A percentile compares a stretch with the other conserved stretches of the same genome.
phyloP scores from a whole-genome alignment of 2,797 vertebrate species.

The Cossypha niveicapilla region DNA sequence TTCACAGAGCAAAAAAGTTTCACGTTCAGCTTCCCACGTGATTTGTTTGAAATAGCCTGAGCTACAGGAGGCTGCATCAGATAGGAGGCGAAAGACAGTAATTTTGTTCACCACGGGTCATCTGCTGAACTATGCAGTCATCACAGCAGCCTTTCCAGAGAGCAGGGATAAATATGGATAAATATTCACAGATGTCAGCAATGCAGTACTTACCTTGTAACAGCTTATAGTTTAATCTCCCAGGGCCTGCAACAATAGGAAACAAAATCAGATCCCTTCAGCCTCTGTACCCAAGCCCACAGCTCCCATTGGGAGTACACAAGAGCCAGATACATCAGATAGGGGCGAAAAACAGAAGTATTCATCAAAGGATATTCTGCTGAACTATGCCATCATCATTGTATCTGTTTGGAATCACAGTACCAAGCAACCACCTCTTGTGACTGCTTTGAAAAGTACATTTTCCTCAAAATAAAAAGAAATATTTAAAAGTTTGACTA shows the following conservation, averaged over 20 bases:
- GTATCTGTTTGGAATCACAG: not conserved
- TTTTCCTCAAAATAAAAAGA: not conserved
- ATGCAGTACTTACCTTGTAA: not conserved
- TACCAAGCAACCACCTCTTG: fast-evolving
- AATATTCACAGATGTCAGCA: not conserved
- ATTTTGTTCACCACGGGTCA: slow-evolving; percentile 66
- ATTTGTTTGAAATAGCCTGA: not conserved
- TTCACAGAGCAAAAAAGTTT: fast-evolving
- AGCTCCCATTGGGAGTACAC: fast-evolving
- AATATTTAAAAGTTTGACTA: fast-evolving
- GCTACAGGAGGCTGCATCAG: slow-evolving; percentile 78
- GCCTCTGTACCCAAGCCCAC: fast-evolving
- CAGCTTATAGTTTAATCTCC: not conserved
- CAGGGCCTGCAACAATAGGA: not conserved
- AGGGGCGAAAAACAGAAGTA: slow-evolving; percentile 7
- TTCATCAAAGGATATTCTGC: slow-evolving; percentile 61
- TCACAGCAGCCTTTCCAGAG: slow-evolving; percentile 66
- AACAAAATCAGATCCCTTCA: not conserved
- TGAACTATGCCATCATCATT: slow-evolving; percentile 77
- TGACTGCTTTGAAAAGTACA: not conserved
- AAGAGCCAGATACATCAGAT: slow-evolving; percentile 66
- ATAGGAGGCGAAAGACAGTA: slow-evolving; percentile 84
- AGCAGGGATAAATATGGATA: too few species aligned
- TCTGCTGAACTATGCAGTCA: slow-evolving; percentile 91
- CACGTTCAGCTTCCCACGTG: not conserved